phyloP scores from a whole-genome alignment of 2,797 vertebrate genomes.

The Urophycis tenuis region DNA sequence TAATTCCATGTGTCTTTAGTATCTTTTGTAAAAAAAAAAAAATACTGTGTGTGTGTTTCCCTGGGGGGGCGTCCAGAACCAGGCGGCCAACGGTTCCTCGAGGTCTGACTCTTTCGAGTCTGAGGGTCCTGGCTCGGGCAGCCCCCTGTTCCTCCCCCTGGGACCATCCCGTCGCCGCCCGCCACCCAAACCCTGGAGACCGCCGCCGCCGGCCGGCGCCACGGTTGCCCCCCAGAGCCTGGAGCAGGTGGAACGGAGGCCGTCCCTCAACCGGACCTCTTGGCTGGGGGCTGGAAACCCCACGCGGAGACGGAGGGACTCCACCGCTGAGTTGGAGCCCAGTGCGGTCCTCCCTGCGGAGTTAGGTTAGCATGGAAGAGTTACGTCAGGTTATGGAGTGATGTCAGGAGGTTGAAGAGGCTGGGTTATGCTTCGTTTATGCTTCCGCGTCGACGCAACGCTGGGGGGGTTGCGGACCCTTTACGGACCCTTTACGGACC shows the following conservation, averaged over 20 bases:
- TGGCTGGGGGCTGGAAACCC: not conserved
- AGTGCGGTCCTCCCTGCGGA: slow-evolving; percentile 32
- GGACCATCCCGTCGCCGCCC: not conserved
- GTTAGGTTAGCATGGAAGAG: not conserved
- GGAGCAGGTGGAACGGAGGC: not conserved
- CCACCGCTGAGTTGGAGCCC: slow-evolving; percentile 31
- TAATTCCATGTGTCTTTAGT: no score
- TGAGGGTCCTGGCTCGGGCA: not conserved
- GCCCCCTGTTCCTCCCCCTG: not conserved
- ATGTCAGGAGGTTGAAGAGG: no score
- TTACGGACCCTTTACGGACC: no score
- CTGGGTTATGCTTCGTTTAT: no score
- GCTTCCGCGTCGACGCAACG: no score
- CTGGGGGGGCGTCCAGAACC: not conserved
- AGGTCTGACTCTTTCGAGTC: not conserved
- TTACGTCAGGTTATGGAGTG: not conserved
- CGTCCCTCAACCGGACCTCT: slow-evolving; percentile 7
- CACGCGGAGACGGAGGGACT: slow-evolving; percentile 10
- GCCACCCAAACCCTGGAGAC: not conserved
- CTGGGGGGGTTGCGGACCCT: no score
- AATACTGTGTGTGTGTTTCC: not conserved
- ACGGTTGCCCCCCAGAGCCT: no score
- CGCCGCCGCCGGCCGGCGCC: no score
- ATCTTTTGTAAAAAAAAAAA: no score
- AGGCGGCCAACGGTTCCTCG: no score